phyloP scores from a whole-genome alignment of 2,797 vertebrate genomes.

The Aulostomus chinensis region DNA sequence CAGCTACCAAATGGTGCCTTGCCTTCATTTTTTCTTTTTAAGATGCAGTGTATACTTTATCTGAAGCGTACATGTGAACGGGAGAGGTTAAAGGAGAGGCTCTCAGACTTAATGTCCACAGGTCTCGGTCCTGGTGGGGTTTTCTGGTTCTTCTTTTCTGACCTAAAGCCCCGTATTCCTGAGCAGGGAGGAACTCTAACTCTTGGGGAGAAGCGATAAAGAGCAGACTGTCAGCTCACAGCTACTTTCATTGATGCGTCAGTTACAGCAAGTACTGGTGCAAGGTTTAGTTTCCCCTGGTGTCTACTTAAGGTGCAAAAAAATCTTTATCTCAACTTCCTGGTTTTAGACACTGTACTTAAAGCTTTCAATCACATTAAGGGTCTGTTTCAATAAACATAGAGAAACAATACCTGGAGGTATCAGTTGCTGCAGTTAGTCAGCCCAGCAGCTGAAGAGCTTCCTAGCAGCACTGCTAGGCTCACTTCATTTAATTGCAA shows the following conservation, averaged over 20 bases:
- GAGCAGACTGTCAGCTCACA: no score
- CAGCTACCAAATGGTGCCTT: background rate
- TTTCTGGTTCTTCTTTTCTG: constrained; percentile 13
- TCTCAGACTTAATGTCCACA: constrained; percentile 37
- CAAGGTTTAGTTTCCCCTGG: background rate
- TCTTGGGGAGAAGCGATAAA: no score
- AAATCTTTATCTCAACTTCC: constrained; percentile 1
- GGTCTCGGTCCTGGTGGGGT: constrained; percentile 8
- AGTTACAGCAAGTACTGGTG: no score
- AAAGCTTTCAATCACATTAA: constrained; percentile 13
- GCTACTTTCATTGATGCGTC: no score
- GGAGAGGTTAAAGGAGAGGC: constrained; percentile 19
- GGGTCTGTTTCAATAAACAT: background rate
- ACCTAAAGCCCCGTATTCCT: no score
- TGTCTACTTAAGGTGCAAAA: background rate
- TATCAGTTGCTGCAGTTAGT: no score
- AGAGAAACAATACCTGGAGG: no score
- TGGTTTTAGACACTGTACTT: background rate
- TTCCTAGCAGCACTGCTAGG: background rate
- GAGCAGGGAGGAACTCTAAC: no score
- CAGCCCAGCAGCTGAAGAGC: no score
- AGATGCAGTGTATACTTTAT: background rate
- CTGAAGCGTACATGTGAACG: constrained; percentile 8
- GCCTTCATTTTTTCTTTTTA: background rate
- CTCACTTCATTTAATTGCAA: constrained; percentile 46